Percentiles rank a stretch among this genome's conserved stretches.
Evolutionary conservation across 2,888 invertebrate genomes (phyloP).

Genomic region (Pammene fasciana): DNA sequence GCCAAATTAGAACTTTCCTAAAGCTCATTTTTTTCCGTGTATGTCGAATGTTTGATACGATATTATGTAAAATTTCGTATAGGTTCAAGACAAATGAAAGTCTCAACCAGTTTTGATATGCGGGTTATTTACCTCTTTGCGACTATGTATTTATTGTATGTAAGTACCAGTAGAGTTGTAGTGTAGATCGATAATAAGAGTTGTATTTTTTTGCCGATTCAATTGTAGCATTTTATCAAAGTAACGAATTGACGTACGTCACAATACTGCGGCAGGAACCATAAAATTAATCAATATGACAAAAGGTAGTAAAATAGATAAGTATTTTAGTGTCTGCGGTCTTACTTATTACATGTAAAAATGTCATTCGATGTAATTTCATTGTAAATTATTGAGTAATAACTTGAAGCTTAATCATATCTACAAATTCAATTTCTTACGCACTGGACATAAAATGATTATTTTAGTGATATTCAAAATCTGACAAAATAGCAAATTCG

Average conservation of each 20-base stretch:
- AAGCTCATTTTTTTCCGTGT: too few species aligned
- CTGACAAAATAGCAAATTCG: constrained; percentile 2
- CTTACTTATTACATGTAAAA: neutral
- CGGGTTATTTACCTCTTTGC: too few species aligned
- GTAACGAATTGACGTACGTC: neutral
- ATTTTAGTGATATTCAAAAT: constrained; percentile 25
- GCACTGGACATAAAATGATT: constrained; percentile 12
- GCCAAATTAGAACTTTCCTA: too few species aligned
- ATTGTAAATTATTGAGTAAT: neutral
- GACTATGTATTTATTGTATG: too few species aligned
- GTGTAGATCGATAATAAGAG: neutral
- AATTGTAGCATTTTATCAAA: neutral
- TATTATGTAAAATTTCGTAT: too few species aligned
- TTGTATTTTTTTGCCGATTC: neutral
- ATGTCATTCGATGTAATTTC: neutral
- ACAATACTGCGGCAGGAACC: neutral
- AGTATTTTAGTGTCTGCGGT: neutral
- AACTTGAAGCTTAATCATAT: neutral
- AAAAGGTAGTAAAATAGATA: neutral
- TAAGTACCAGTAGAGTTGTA: too few species aligned
- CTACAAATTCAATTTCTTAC: constrained; percentile 2
- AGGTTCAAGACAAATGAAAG: too few species aligned
- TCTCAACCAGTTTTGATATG: too few species aligned
- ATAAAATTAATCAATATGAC: neutral
- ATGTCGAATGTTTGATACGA: too few species aligned